phyloP scores from a whole-genome alignment of 2,888 invertebrate genomes.

The Lordiphosa fenestrarum region DNA sequence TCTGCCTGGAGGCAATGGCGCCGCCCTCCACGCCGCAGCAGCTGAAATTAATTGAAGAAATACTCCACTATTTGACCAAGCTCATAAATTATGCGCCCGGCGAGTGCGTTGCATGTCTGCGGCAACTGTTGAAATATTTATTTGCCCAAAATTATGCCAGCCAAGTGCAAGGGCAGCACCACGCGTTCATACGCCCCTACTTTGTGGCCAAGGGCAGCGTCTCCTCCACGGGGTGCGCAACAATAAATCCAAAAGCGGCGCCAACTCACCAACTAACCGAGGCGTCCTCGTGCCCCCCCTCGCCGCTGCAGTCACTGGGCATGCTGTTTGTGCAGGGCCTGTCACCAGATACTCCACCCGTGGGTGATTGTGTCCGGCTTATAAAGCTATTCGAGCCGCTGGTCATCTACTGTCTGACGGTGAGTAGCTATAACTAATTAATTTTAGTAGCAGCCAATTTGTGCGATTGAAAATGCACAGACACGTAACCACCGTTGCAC shows the following conservation, averaged over 20 bases:
- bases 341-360: slow-evolving; percentile 79
- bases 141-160: slow-evolving; percentile 86
- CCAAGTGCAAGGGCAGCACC: slow-evolving; percentile 52
- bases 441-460: slow-evolving; percentile 65
- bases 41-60: slow-evolving; percentile 84
- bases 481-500: slow-evolving; percentile 36
- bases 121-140: slow-evolving; percentile 87
- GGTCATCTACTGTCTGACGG: slow-evolving; percentile 95
- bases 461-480: slow-evolving; percentile 69
- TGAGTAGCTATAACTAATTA: slow-evolving; percentile 79
- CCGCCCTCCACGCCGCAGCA: slow-evolving; percentile 43
- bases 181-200: slow-evolving; percentile 56
- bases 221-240: slow-evolving; percentile 45
- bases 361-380: slow-evolving; percentile 84
- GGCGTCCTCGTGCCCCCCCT: slow-evolving; percentile 25
- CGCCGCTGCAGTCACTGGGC: slow-evolving; percentile 74
- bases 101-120: slow-evolving; percentile 86
- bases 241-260: slow-evolving; percentile 49
- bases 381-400: slow-evolving; percentile 96
- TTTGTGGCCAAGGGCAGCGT: slow-evolving; percentile 48
- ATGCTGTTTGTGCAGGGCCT: slow-evolving; percentile 76
- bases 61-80: slow-evolving; percentile 86
- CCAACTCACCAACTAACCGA: slow-evolving; percentile 46
- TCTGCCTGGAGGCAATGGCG: slow-evolving; percentile 74
- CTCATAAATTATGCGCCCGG: slow-evolving; percentile 86